These are phyloP conservation scores for Helleia helle DNA, from an alignment of 2,888 invertebrate species.

Conservation along the genomic window DNA sequence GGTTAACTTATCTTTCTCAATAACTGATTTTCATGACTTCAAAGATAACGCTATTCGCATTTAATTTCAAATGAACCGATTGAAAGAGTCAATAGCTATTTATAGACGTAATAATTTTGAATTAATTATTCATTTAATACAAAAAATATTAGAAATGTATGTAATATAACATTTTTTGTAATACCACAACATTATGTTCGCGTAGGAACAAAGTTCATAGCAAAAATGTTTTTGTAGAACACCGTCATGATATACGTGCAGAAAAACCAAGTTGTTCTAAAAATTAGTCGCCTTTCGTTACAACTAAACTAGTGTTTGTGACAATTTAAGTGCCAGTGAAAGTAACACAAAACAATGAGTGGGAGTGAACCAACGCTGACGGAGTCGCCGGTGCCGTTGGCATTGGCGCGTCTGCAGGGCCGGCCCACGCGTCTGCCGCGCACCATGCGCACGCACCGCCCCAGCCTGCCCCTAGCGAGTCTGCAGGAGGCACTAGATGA, in stretches of 20 bases:
- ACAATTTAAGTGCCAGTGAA: constrained; percentile 24
- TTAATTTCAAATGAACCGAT: too few species aligned
- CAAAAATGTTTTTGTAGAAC: not conserved
- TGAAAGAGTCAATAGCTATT: too few species aligned
- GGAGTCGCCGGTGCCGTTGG: constrained; percentile 65
- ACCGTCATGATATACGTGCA: constrained; percentile 5
- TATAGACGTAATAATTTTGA: too few species aligned
- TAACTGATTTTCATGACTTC: too few species aligned
- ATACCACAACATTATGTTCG: not conserved
- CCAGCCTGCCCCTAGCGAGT: constrained; percentile 61
- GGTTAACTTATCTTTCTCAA: too few species aligned
- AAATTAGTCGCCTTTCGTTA: not conserved
- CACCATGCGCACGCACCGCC: constrained; percentile 50
- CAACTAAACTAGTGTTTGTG: constrained; percentile 16
- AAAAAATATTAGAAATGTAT: too few species aligned
- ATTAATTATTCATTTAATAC: too few species aligned
- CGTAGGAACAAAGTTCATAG: not conserved
- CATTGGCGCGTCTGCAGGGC: constrained; percentile 54
- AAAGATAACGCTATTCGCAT: too few species aligned
- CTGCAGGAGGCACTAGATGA: constrained; percentile 60
- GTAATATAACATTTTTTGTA: constrained; percentile 7
- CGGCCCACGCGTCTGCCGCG: constrained; percentile 43
- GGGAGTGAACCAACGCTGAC: constrained; percentile 57
- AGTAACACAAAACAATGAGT: constrained; percentile 43
- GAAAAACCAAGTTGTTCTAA: not conserved